These are phyloP conservation scores for Cephalopterus ornatus DNA, from an alignment of 2,113 vertebrate genomes.

Conservation along the genomic window DNA sequence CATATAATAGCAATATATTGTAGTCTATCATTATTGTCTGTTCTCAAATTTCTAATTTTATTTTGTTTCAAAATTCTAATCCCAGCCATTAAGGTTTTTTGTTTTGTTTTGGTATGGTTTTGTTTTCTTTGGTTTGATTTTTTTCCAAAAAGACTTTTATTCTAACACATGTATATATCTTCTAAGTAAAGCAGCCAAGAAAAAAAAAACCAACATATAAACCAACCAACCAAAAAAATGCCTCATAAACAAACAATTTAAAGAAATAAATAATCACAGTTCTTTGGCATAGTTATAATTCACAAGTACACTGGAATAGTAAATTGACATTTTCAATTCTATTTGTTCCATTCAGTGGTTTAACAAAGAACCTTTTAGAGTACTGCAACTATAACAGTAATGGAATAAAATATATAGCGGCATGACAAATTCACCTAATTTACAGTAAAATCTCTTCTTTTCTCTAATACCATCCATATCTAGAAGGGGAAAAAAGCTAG, in stretches of 20 bases:
- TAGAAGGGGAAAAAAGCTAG: not conserved
- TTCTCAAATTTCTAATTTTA: not conserved
- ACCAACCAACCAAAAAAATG: not conserved
- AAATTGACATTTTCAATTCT: not conserved
- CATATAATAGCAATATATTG: not conserved
- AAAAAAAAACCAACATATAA: not conserved
- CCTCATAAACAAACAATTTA: not conserved
- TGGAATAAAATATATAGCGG: not conserved
- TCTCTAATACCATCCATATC: not conserved
- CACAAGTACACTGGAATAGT: not conserved
- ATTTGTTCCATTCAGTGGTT: not conserved
- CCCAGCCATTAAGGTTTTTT: fast-evolving
- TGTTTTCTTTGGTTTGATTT: not conserved
- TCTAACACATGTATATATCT: not conserved
- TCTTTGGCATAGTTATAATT: not conserved
- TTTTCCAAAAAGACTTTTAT: not conserved
- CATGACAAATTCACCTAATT: not conserved
- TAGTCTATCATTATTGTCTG: not conserved
- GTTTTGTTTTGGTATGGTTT: not conserved
- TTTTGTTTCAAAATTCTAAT: not conserved
- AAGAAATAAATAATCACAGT: not conserved
- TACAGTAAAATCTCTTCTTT: not conserved
- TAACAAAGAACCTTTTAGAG: not conserved
- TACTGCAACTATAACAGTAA: not conserved
- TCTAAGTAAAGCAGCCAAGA: not conserved